These are phyloP conservation scores for Dryomyza anilis DNA, from an alignment of 2,888 invertebrate species.

Conservation along the genomic window DNA sequence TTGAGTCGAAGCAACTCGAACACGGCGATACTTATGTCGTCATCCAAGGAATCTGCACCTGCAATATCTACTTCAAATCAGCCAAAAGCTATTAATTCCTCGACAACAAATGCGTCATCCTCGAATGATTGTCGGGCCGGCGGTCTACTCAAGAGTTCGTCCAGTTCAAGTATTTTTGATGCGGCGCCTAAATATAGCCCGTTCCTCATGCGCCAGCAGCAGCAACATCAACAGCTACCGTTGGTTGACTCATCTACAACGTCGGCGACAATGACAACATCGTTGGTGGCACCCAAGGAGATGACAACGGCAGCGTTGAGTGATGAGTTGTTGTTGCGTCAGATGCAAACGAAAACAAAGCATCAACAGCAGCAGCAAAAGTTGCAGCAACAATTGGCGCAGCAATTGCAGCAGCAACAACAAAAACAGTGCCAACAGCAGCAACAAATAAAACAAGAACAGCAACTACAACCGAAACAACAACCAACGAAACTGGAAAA, in stretches of 20 bases:
- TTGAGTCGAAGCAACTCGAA: slow-evolving; percentile 60
- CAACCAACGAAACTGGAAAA: too few relatives aligned
- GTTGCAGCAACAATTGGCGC: slow-evolving; percentile 47
- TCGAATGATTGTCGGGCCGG: slow-evolving; percentile 31
- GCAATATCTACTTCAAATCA: slow-evolving; percentile 22
- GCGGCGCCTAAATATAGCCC: slow-evolving; percentile 42
- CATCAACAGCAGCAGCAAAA: slow-evolving; percentile 29
- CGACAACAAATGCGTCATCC: slow-evolving; percentile 26
- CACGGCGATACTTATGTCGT: slow-evolving; percentile 51
- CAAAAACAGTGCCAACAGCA: slow-evolving; percentile 43
- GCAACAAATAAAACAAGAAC: slow-evolving; percentile 10
- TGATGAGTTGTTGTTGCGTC: slow-evolving; percentile 40
- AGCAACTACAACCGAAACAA: background rate
- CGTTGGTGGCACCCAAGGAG: slow-evolving; percentile 29
- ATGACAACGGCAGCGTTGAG: slow-evolving; percentile 33
- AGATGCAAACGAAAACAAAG: slow-evolving; percentile 27
- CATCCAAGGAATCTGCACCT: slow-evolving; percentile 28
- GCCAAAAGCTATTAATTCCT: slow-evolving; percentile 12
- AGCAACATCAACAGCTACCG: slow-evolving; percentile 21
- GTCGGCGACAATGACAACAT: slow-evolving; percentile 37
- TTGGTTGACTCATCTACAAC: slow-evolving; percentile 32
- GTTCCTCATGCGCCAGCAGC: slow-evolving; percentile 39
- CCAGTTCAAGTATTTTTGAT: slow-evolving; percentile 58
- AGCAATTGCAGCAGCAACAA: slow-evolving; percentile 35
- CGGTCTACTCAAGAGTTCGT: slow-evolving; percentile 56